Evolutionary conservation across 2,797 vertebrate species (phyloP), one percentile per base, ranked within the genome.

Genomic region (Aselliscus stoliczkanus): DNA sequence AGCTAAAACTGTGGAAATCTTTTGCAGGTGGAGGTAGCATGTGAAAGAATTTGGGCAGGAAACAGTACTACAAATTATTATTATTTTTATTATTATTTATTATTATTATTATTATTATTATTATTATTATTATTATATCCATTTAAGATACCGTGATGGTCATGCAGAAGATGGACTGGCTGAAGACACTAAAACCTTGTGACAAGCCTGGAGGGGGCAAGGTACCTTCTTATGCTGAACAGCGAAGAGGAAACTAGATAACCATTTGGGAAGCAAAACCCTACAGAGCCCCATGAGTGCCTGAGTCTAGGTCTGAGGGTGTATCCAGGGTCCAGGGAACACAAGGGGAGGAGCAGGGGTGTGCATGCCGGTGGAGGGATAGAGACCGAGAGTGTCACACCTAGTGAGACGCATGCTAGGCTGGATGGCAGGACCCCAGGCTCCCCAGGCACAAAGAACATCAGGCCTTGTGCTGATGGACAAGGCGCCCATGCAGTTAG

Each of bases 401-500:
- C 20, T 25, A 23, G 0, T 0, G 20, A 70, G 50, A 50, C 54
- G 9, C 9, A 2, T 44, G 2, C 50, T 0, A 70, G 12, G 15
- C 0, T 5, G 7, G 39, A 34, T 1, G 34, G 39, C 29, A 15
- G n/a, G 64, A 37, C 17, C 37, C 27, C 64, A 34, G 15, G 42
- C 25, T 37, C 25, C 80, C 34, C 29, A n/a, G 70, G 56, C 29
- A 76, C 54, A 23, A 37, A 73, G 52, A 29, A 7, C 65, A 5
- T 7, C 20, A n/a, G 5, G 29, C 9, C 27, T 90, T 23, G 10
- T 23, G 82, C 17, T 65, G 25, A 39, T 13, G 9, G 2, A 47
- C 13, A 27, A 73, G 60, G 25, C 20, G 44, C 25, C n/a, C 10
- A 0, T 0, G 5, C 27, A 58, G 34, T 21, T 0, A 2, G n/a